These are phyloP conservation scores for Meloidogyne chitwoodi DNA, from an alignment of 1,140 invertebrate species.

Conservation along the genomic window DNA sequence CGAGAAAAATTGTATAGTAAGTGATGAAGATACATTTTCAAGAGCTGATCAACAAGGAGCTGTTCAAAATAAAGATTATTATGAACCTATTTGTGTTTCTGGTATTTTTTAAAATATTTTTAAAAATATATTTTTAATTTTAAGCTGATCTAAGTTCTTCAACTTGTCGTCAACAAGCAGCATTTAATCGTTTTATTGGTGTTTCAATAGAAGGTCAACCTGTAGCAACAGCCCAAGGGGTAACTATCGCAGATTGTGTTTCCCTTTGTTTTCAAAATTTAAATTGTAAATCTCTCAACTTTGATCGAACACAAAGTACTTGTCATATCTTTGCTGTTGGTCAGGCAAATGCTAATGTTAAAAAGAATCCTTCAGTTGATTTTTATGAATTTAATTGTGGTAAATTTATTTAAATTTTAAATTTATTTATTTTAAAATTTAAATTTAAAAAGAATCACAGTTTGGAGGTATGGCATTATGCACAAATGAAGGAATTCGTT, in stretches of 20 bases:
- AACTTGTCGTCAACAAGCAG: constrained; percentile 59
- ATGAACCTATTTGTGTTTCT: constrained; percentile 60
- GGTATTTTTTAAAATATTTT: constrained; percentile 34
- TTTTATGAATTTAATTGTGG: constrained; percentile 60
- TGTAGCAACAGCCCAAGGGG: constrained; percentile 58
- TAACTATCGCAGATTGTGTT: constrained; percentile 59
- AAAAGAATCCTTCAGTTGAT: constrained; percentile 56
- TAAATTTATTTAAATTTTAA: constrained; percentile 22
- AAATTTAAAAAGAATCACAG: constrained; percentile 48
- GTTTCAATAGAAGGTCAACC: constrained; percentile 55
- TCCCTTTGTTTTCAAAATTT: constrained; percentile 60
- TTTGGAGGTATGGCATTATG: constrained; percentile 60
- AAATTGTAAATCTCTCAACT: constrained; percentile 60
- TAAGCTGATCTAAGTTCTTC: constrained; percentile 58
- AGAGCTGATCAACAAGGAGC: constrained; percentile 58
- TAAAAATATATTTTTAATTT: background rate
- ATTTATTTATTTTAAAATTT: background rate
- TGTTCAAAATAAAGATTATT: constrained; percentile 57
- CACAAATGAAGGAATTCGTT: constrained; percentile 59
- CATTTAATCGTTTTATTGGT: constrained; percentile 59
- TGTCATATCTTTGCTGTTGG: constrained; percentile 59
- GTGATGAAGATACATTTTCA: constrained; percentile 60
- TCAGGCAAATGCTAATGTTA: constrained; percentile 53
- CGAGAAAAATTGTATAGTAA: constrained; percentile 60
- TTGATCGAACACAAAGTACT: constrained; percentile 57